A percentile compares a stretch with the other conserved stretches of the same genome.
These are phyloP conservation scores for Leuciscus waleckii DNA, from an alignment of 2,797 vertebrate species.

Conservation along the genomic window DNA sequence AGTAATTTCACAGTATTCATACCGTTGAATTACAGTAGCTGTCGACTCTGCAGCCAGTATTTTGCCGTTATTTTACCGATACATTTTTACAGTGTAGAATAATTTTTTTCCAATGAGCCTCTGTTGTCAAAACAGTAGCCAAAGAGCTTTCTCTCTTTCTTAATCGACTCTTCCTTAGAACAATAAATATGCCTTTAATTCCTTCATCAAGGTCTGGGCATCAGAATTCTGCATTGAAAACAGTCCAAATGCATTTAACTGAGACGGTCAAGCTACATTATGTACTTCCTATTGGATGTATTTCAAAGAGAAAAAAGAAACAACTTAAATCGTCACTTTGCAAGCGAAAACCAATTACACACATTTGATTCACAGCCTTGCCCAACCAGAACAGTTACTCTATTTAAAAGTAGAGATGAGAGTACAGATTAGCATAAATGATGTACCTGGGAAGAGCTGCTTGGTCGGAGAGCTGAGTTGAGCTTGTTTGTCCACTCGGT, in stretches of 20 bases:
- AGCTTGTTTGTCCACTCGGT: constrained; percentile 87
- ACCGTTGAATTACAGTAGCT: no score
- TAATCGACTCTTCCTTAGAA: constrained; percentile 56
- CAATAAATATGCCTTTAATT: constrained; percentile 63
- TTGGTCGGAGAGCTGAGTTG: constrained; percentile 94
- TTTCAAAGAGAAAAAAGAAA: constrained; percentile 51
- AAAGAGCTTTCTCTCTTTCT: constrained; percentile 51
- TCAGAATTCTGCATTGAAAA: constrained; percentile 43
- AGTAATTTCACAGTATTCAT: no score
- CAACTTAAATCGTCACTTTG: constrained; percentile 54
- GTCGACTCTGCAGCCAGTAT: no score
- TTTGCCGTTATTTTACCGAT: no score
- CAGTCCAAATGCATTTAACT: constrained; percentile 51
- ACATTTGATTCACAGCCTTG: constrained; percentile 30
- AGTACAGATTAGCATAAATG: neutral
- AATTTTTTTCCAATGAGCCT: neutral
- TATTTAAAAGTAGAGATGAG: constrained; percentile 3
- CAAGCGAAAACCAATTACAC: constrained; percentile 45
- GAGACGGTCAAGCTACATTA: constrained; percentile 55
- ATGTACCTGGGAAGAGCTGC: constrained; percentile 89
- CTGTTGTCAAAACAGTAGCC: constrained; percentile 49
- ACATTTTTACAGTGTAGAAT: no score
- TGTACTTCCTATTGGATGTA: constrained; percentile 50
- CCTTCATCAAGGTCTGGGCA: constrained; percentile 53
- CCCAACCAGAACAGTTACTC: constrained; percentile 1